Evolutionary conservation across 2,888 invertebrate species (phyloP).

Genomic region (Prosopocoilus inquinatus): DNA sequence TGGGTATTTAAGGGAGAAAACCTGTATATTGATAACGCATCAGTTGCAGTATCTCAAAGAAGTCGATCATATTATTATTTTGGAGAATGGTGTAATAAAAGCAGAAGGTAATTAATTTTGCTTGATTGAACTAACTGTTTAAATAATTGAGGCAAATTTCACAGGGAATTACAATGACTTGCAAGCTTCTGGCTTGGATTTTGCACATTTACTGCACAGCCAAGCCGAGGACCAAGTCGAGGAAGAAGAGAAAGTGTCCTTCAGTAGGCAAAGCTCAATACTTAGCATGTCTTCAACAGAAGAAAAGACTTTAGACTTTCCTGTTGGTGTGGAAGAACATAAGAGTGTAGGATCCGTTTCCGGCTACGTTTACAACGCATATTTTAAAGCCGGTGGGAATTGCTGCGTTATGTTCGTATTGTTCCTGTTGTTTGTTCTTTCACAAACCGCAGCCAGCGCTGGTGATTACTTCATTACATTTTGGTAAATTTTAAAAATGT

Average conservation of each 20-base stretch:
- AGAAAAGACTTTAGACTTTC: conserved; percentile 41
- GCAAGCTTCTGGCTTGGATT: conserved; percentile 72
- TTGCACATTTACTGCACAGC: conserved; percentile 67
- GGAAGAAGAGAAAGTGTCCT: conserved; percentile 22
- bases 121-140: not conserved
- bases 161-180: conserved; percentile 65
- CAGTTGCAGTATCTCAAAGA: conserved; percentile 69
- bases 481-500: conserved; percentile 57
- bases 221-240: conserved; percentile 39
- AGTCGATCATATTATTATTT: conserved; percentile 58
- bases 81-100: conserved; percentile 59
- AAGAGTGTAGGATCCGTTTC: conserved; percentile 60
- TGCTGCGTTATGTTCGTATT: conserved; percentile 62
- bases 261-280: conserved; percentile 54
- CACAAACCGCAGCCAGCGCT: conserved; percentile 74
- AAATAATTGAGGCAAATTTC: conserved; percentile 2
- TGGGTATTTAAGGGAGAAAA: conserved; percentile 65
- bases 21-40: conserved; percentile 75
- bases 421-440: conserved; percentile 61
- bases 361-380: conserved; percentile 63
- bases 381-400: conserved; percentile 74
- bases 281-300: conserved; percentile 54
- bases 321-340: conserved; percentile 57
- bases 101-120: conserved; percentile 54
- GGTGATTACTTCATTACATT: conserved; percentile 80